Base-by-base conservation (phyloP, 2,888 invertebrate species). In the Epinotia nisella region DNA sequence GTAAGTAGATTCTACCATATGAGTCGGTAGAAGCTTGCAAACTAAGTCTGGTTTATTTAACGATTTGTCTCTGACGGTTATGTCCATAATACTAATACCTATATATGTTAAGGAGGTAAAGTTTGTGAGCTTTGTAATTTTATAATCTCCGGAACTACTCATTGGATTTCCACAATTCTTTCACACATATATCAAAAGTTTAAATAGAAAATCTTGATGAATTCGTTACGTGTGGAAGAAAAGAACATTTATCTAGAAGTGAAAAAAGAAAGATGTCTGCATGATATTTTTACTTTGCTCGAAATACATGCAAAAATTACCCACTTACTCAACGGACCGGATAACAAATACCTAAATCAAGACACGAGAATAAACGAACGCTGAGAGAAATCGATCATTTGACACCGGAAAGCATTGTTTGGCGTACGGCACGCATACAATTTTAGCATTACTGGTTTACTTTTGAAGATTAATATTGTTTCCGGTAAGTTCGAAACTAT, bases 391-490 rank as follows among this genome's bases (percentile, higher is more conserved):
- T 53, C 53, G 53, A 71, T 71, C 60, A 71, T 71, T 35, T 45
- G 66, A 67, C 60, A 71, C 66, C 66, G 71, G 71, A 71, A 71
- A 71, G 21, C 66, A 55, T 53, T 66, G 39, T 59, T 66, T 67
- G 21, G 60, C 29, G 53, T 39, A 67, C 66, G 60, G 10, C 35
- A 56, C 35, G 21, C 2, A 67, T 60, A 45, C 61, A 55, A 67
- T 61, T 61, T 67, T 71, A 61, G 60, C 60, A 17, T 24, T 70
- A 70, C 61, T 61, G 69, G 61, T 70, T 69, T 69, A 69, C 69
- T 69, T 70, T 61, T 55, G 24, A 61, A 39, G 13, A 61, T 56
- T 24, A 55, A 21, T 35, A 64, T 65, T 55, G 41, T 15, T 56
- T 55, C 39, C 21, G 55, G 35, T 35, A 35, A 29, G 29, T 7